Conservation (phyloP, 2,113 vertebrate species). For the Toxotes chatareus region DNA sequence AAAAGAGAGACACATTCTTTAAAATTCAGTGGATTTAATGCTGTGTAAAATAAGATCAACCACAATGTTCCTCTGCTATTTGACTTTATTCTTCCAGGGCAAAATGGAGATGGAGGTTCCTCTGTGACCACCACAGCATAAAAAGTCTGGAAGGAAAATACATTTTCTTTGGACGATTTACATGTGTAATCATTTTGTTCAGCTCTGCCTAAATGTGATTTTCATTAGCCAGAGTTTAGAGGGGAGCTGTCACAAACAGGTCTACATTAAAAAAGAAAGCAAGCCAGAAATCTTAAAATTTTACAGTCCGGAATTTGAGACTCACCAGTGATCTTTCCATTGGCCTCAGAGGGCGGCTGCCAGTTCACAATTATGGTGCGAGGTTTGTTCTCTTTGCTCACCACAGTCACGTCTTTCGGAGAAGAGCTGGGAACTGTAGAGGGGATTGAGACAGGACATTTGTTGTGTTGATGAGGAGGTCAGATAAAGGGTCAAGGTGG, state of each 20-base stretch:
- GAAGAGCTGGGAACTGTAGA: conserved; percentile 92
- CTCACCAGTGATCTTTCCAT: conserved; percentile 97
- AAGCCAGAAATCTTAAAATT: neutral
- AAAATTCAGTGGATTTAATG: neutral
- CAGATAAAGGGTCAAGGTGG: neutral
- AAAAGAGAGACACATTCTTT: neutral
- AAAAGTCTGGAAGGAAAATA: neutral
- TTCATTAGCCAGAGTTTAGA: neutral
- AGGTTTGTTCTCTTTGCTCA: conserved; percentile 98
- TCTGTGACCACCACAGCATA: neutral
- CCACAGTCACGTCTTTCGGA: conserved; percentile 97
- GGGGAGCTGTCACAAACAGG: neutral
- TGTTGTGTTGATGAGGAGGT: neutral
- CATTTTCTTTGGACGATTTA: neutral
- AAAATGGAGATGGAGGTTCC: neutral
- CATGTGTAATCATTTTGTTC: neutral
- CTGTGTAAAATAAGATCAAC: neutral
- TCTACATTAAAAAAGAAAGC: neutral
- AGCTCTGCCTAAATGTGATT: neutral
- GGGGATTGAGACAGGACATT: conserved; percentile 9
- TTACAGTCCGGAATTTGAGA: neutral
- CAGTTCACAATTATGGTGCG: conserved; percentile 98
- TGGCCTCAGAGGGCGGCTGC: conserved; percentile 98
- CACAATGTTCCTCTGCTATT: neutral
- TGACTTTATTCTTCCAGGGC: neutral